Evolutionary conservation across 2,888 invertebrate species (phyloP).

Genomic region (Pammene aurita): DNA sequence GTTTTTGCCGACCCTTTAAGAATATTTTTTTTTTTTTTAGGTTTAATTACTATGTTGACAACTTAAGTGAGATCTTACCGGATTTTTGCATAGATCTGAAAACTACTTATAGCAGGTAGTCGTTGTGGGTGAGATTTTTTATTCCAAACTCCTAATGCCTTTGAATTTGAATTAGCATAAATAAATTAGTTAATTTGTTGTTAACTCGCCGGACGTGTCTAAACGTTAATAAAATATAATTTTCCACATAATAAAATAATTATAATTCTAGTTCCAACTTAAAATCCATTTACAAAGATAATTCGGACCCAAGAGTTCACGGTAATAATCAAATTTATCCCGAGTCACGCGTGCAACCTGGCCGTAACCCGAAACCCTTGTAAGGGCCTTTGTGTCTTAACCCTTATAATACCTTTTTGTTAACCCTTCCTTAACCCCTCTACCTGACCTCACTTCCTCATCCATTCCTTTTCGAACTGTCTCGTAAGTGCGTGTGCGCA

Average conservation of each 20-base stretch:
- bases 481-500: constrained; percentile 78
- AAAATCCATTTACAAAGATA: constrained; percentile 20
- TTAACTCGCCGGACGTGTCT: not conserved
- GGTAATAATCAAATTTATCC: constrained; percentile 38
- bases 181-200: not conserved
- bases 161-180: not conserved
- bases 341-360: constrained; percentile 65
- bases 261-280: constrained; percentile 1
- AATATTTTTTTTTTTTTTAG: too few relatives aligned
- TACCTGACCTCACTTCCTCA: constrained; percentile 81
- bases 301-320: constrained; percentile 19
- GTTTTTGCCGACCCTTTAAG: too few relatives aligned
- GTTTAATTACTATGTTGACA: too few relatives aligned
- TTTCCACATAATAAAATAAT: not conserved
- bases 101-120: too few relatives aligned
- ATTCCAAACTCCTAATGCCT: too few relatives aligned
- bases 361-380: constrained; percentile 68
- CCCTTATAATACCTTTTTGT: constrained; percentile 76
- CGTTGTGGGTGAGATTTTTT: too few relatives aligned
- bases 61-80: too few relatives aligned
- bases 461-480: constrained; percentile 75
- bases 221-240: not conserved
- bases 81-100: too few relatives aligned
- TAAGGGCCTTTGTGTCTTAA: constrained; percentile 66
- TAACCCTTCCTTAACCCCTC: constrained; percentile 80